These are phyloP conservation scores for Hepsetus odoe DNA, from an alignment of 2,113 vertebrate species.

Conservation along the genomic window DNA sequence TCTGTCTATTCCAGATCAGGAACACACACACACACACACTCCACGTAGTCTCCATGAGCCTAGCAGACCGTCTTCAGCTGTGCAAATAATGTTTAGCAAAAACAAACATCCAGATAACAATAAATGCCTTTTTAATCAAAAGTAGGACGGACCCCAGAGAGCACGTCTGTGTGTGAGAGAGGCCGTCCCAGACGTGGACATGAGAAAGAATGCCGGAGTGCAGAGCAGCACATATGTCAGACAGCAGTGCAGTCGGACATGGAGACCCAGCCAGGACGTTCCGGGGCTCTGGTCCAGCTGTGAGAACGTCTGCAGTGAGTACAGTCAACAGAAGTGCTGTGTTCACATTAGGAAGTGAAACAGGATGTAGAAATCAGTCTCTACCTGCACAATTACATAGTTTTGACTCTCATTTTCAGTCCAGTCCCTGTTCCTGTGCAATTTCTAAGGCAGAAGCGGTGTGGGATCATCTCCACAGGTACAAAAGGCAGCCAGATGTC, in stretches of 20 bases:
- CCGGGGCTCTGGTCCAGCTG: neutral
- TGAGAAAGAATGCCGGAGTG: slow-evolving; percentile 49
- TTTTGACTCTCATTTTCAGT: too few relatives aligned
- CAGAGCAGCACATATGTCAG: slow-evolving; percentile 20
- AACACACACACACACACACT: neutral
- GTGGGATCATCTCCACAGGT: too few relatives aligned
- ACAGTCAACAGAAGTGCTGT: too few relatives aligned
- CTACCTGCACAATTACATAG: too few relatives aligned
- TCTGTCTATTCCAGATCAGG: neutral
- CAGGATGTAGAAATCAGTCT: too few relatives aligned
- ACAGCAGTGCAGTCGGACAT: slow-evolving; percentile 25
- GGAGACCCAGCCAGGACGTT: slow-evolving; percentile 24
- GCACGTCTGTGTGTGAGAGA: slow-evolving; percentile 21
- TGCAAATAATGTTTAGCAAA: slow-evolving; percentile 54
- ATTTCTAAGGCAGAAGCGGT: too few relatives aligned
- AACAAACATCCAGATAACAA: slow-evolving; percentile 55
- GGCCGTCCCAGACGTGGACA: slow-evolving; percentile 16
- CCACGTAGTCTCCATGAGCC: slow-evolving; percentile 26
- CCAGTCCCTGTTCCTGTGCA: too few relatives aligned
- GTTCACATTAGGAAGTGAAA: too few relatives aligned
- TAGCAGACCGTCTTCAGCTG: slow-evolving; percentile 49
- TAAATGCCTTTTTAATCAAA: slow-evolving; percentile 47
- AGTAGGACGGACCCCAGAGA: slow-evolving; percentile 37
- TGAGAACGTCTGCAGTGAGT: too few relatives aligned
- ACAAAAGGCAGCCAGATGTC: too few relatives aligned